These are phyloP conservation scores for Drosophila suzukii DNA, from an alignment of 1,140 invertebrate species.

Conservation along the genomic window DNA sequence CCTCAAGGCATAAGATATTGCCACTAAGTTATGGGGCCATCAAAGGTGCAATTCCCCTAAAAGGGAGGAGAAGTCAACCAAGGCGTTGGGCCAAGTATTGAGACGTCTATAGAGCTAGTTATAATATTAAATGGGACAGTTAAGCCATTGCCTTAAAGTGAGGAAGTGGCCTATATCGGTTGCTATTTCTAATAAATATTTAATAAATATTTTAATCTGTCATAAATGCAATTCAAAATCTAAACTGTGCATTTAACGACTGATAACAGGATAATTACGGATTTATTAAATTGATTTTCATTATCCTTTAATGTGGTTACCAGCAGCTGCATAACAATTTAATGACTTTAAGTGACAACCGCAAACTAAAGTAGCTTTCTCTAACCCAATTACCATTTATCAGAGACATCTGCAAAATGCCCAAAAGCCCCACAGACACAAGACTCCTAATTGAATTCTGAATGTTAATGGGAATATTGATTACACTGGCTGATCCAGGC, in stretches of 20 bases:
- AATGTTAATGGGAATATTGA: slow-evolving; percentile 26
- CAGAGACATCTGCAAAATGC: not conserved
- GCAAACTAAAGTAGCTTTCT: not conserved
- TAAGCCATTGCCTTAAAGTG: no score
- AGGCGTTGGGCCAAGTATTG: not conserved
- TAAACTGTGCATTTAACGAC: not conserved
- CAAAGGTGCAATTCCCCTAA: slow-evolving; percentile 20
- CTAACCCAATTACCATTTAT: not conserved
- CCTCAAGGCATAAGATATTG: slow-evolving; percentile 29
- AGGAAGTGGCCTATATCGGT: no score
- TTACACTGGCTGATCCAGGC: slow-evolving; percentile 25
- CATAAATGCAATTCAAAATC: no score
- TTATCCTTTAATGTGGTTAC: not conserved
- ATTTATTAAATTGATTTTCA: not conserved
- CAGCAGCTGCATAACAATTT: not conserved
- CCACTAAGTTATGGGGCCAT: slow-evolving; percentile 21
- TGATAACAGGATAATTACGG: not conserved
- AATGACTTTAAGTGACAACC: not conserved
- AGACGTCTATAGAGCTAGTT: not conserved
- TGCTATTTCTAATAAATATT: no score
- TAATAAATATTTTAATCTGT: no score
- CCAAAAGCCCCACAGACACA: not conserved
- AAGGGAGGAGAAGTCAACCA: not conserved
- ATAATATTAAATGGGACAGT: not conserved
- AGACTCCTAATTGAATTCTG: slow-evolving; percentile 35